Percentiles rank a stretch among this genome's conserved stretches.
Conservation (phyloP, 2,113 vertebrate species). For the Nannospalax galili region DNA sequence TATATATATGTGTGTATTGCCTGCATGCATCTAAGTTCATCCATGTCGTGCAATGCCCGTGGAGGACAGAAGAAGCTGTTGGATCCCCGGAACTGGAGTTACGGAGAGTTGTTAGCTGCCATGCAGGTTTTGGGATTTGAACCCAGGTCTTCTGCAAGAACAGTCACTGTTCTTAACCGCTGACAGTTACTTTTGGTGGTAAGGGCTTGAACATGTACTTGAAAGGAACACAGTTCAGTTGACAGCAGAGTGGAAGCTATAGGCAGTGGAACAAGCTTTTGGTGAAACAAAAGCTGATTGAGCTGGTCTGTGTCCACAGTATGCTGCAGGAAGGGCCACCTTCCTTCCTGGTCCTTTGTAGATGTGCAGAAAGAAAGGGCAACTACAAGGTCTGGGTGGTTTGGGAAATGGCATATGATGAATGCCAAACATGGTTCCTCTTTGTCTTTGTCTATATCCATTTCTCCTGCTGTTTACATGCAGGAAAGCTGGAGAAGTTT, state of each 20-base stretch:
- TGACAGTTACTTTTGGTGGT: not conserved
- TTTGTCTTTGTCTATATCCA: too few relatives aligned
- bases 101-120: too few relatives aligned
- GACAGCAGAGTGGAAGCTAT: not conserved
- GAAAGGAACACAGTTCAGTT: not conserved
- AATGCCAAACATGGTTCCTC: not conserved
- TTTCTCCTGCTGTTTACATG: constrained; percentile 67
- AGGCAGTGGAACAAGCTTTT: not conserved
- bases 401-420: not conserved
- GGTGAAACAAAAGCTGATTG: constrained; percentile 17
- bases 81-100: too few relatives aligned
- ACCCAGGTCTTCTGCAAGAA: too few relatives aligned
- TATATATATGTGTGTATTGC: too few relatives aligned
- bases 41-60: too few relatives aligned
- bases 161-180: too few relatives aligned
- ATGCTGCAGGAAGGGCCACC: not conserved
- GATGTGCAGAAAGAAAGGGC: not conserved
- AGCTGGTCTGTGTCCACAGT: not conserved
- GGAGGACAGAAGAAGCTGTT: too few relatives aligned
- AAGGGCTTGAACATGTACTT: not conserved
- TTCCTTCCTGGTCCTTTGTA: constrained; percentile 34
- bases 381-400: constrained; percentile 25
- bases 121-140: too few relatives aligned
- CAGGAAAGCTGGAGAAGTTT: constrained; percentile 84
- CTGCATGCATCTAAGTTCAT: too few relatives aligned